phyloP scores from a whole-genome alignment of 2,888 invertebrate genomes.

The Aromia moschata region DNA sequence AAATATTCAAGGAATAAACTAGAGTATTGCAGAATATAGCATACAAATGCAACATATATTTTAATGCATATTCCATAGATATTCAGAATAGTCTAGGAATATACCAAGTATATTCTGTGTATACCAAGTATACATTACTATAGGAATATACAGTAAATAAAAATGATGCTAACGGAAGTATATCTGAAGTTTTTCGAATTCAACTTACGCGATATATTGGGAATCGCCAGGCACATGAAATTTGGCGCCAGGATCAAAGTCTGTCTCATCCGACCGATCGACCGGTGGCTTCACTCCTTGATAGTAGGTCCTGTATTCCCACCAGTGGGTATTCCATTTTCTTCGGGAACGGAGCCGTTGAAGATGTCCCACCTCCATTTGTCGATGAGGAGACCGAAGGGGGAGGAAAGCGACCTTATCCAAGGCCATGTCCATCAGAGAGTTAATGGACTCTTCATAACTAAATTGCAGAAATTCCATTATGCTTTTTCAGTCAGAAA shows the following conservation, averaged over 20 bases:
- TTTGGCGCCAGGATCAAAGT: conserved; percentile 65
- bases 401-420: conserved; percentile 67
- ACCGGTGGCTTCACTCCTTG: conserved; percentile 63
- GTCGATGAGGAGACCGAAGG: conserved; percentile 68
- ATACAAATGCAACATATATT: too few species aligned
- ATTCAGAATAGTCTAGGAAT: too few species aligned
- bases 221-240: conserved; percentile 63
- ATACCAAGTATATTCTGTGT: too few species aligned
- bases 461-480: too few species aligned
- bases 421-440: conserved; percentile 63
- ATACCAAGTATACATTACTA: too few species aligned
- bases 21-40: too few species aligned
- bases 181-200: too few species aligned
- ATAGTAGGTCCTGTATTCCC: conserved; percentile 59
- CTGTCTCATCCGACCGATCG: conserved; percentile 57
- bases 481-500: too few species aligned
- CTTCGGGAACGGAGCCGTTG: conserved; percentile 59
- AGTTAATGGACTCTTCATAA: conserved; percentile 62
- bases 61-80: too few species aligned
- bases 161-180: too few species aligned
- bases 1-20: not conserved
- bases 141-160: too few species aligned
- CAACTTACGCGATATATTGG: conserved; percentile 60
- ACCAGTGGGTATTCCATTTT: conserved; percentile 64
- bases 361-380: conserved; percentile 71